These are phyloP conservation scores for Dipodomys ordii DNA, from an alignment of 2,113 vertebrate genomes.

Conservation along the genomic window DNA sequence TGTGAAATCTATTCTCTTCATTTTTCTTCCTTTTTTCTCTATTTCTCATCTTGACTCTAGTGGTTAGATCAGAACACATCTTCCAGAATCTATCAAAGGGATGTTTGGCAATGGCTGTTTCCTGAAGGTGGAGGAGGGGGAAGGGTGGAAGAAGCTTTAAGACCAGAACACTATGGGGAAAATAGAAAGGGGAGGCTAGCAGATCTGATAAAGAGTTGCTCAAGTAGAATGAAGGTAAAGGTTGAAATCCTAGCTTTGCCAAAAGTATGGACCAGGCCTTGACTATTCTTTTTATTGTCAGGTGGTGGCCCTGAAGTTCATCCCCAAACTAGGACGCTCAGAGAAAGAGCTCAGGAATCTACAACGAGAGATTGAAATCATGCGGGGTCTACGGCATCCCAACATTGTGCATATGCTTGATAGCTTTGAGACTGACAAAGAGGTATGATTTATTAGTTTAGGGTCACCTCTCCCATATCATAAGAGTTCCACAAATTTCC, in stretches of 20 bases:
- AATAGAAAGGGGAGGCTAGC: background rate
- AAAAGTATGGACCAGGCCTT: background rate
- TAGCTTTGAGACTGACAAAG: constrained; percentile 96
- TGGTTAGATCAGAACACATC: background rate
- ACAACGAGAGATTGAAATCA: constrained; percentile 95
- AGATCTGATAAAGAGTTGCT: background rate
- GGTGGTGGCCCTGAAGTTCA: constrained; percentile 98
- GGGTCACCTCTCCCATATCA: background rate
- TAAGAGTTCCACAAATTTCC: background rate
- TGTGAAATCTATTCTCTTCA: background rate
- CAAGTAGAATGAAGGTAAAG: background rate
- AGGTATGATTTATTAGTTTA: constrained; percentile 86
- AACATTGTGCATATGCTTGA: constrained; percentile 96
- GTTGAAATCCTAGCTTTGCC: constrained; percentile 15
- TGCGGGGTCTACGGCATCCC: constrained; percentile 94
- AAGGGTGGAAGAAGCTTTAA: background rate
- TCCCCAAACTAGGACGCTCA: constrained; percentile 94
- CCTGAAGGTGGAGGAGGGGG: background rate
- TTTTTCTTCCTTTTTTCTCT: constrained; percentile 2
- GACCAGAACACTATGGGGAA: background rate
- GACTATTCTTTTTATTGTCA: constrained; percentile 76
- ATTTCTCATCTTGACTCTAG: constrained; percentile 19
- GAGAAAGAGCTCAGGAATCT: constrained; percentile 95
- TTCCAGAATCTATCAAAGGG: constrained; percentile 1
- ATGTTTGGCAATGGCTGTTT: constrained; percentile 19